Conservation (phyloP, 2,888 invertebrate species). For the Ctenicera cuprea region DNA sequence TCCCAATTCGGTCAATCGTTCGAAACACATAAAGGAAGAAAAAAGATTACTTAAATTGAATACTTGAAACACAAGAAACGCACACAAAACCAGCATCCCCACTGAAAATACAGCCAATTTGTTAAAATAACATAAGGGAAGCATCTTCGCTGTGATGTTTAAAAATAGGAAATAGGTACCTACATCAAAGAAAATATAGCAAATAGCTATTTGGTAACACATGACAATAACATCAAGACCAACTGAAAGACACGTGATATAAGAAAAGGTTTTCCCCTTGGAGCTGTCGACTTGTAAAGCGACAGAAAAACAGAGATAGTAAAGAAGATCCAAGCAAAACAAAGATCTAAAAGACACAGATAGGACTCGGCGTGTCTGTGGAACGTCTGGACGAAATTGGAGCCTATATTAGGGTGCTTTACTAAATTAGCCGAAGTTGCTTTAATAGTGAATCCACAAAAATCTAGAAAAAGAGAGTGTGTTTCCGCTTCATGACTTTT, state of each 20-base stretch:
- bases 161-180: slow-evolving; percentile 8
- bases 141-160: not conserved
- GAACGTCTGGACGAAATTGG: not conserved
- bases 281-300: slow-evolving; percentile 12
- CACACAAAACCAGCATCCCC: no score
- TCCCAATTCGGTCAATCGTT: no score
- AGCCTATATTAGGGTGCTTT: not conserved
- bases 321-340: slow-evolving; percentile 8
- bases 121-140: not conserved
- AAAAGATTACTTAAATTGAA: no score
- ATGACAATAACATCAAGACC: slow-evolving; percentile 30
- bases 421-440: not conserved
- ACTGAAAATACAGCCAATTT: not conserved
- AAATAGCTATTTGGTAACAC: slow-evolving; percentile 26
- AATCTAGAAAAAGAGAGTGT: not conserved
- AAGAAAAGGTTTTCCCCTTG: slow-evolving; percentile 18
- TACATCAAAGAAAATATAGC: slow-evolving; percentile 25
- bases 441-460: not conserved
- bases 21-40: no score
- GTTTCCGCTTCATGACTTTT: no score
- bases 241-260: slow-evolving; percentile 13
- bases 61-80: no score
- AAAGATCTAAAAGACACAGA: not conserved
- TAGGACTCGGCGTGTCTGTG: not conserved
- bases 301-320: slow-evolving; percentile 6